A percentile compares a stretch with the other conserved stretches of the same genome.
Evolutionary conservation across 2,797 vertebrate genomes (phyloP).

Genomic region (Antrozous pallidus): DNA sequence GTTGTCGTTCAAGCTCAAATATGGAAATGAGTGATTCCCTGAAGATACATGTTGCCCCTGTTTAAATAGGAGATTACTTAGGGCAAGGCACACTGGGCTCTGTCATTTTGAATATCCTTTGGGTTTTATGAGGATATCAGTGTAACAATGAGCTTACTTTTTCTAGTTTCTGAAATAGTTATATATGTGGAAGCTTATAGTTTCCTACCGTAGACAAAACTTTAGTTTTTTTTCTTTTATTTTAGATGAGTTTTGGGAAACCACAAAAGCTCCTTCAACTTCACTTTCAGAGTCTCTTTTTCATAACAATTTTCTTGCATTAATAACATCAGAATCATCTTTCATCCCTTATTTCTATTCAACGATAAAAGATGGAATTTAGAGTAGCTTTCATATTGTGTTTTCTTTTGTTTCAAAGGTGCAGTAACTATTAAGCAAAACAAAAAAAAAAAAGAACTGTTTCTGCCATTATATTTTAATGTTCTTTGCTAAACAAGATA

Average conservation of each 20-base stretch:
- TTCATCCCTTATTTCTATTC: background rate
- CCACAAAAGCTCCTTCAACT: background rate
- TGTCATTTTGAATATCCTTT: background rate
- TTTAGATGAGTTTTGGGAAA: background rate
- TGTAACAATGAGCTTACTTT: background rate
- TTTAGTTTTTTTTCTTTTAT: background rate
- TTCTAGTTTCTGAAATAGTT: background rate
- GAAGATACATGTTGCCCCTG: background rate
- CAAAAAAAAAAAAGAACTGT: background rate
- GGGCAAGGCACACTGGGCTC: background rate
- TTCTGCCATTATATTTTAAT: background rate
- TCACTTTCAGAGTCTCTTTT: background rate
- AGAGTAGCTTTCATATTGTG: background rate
- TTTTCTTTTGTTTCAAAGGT: constrained; percentile 45
- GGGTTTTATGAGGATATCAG: background rate
- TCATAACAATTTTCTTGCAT: constrained; percentile 14
- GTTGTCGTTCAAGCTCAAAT: background rate
- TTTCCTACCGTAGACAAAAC: background rate
- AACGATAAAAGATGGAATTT: background rate
- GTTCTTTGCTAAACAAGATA: background rate
- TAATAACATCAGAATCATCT: constrained; percentile 29
- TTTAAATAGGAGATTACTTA: background rate
- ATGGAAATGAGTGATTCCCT: constrained; percentile 20
- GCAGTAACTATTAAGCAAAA: background rate
- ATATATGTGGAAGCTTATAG: background rate